Evolutionary conservation across 2,113 vertebrate species (phyloP), one percentile per base, ranked within the genome.

Genomic region (Daboia siamensis): DNA sequence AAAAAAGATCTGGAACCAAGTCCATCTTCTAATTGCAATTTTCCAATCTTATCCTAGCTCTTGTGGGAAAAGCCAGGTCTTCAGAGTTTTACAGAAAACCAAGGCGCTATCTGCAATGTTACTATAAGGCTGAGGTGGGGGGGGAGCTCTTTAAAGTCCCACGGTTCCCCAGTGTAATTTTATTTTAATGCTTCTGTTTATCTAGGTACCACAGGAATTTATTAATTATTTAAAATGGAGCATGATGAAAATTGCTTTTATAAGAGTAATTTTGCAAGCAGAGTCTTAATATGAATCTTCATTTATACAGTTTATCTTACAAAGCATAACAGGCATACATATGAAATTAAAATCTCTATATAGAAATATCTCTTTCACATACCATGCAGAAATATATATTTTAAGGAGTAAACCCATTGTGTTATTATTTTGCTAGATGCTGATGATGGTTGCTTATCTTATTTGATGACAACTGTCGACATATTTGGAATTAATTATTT

Each of bases 401-500:
- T 51, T 86, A 86, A 86, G 74, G 7, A 44, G 33, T 80, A 80
- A 86, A 48, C 24, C 23, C 51, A 51, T 29, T 86, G 46, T 44
- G 33, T 44, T 86, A n/a, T 48, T 90, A 80, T 57, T 64, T 54
- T 57, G 13, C 10, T 20, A 46, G 24, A n/a, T 54, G 51, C 7
- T 23, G 48, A 11, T 24, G 21, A 23, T 48, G 5, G 33, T 23
- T 54, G 24, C 61, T 69, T 90, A 51, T 48, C 13, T 26, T 87
- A 51, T 48, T 80, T 26, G 17, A 54, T 85, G 64, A 57, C n/a
- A 59, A n/a, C 24, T 88, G 15, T 84, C 89, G 64, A 88, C 46
- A 54, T 64, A 21, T 61, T 89, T 91, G 69, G 69, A 89, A 91
- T 61, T 55, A 91, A 91, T 17, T 57, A 56, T 84, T 94, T 94